Base-by-base conservation (phyloP, 2,888 invertebrate species). In the Alviniconcha strummeri region DNA sequence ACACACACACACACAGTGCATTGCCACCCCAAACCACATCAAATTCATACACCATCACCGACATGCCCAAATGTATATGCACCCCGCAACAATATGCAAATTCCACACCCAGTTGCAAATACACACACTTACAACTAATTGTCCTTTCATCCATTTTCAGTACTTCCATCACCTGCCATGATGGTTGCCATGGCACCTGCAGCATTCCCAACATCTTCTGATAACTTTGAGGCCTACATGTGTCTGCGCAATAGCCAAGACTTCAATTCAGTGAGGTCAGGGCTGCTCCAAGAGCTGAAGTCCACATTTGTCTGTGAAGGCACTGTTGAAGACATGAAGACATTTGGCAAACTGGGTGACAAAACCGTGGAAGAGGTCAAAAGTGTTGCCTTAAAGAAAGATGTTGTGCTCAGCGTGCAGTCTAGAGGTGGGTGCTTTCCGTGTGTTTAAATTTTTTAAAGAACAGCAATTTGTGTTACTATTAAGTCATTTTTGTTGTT, bases 331-430 rank as follows among this genome's bases (percentile, higher is more conserved):
- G 76, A 82, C 77, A 60, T 56, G 5, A n/a, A 54, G 17, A 82
- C 82, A 4, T 75, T 82, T 67, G 69, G 67, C 56, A 82, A 82
- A 64, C 77, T 82, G 11, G 67, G 77, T 15, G 15, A 64, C 8
- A 54, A 19, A 15, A 57, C 55, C 67, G 36, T 82, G 36, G 76
- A 64, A 15, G 77, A 77, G 8, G 69, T 82, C n/a, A 67, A 77
- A 15, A 52, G 52, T 5, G 57, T n/a, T n/a, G 77, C 77, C 1
- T 4, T 55, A 52, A 69, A n/a, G 11, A 71, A 69, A 56, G 6
- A 36, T 13, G 80, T 80, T 15, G 55, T 80, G 54, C 55, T 80
- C 7, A 11, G 13, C 19, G 9, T 80, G 7, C 69, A 80, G 54
- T 13, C 9, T 5, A n/a, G 17, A 13, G 80, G 80, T 80, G 8